A percentile compares a stretch with the other conserved stretches of the same genome.
phyloP scores from a whole-genome alignment of 1,140 invertebrate species.

The Trichonephila inaurata region DNA sequence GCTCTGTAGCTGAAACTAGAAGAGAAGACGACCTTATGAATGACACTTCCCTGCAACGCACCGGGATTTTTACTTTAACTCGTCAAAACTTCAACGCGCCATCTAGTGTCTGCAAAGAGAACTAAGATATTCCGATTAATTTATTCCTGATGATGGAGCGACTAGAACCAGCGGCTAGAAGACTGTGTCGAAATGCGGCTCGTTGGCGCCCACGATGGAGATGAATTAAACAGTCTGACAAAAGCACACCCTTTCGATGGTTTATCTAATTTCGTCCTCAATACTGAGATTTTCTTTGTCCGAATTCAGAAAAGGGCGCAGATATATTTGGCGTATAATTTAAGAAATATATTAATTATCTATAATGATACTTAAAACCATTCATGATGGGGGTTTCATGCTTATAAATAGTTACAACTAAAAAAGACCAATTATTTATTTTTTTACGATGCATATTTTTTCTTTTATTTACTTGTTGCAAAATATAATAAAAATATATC shows the following conservation, averaged over 20 bases:
- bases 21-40: conserved; percentile 75
- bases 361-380: too few species aligned
- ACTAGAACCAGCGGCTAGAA: neutral
- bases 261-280: too few species aligned
- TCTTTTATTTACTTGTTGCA: too few species aligned
- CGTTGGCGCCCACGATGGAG: neutral
- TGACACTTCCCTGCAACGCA: conserved; percentile 72
- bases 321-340: too few species aligned
- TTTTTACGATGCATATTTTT: too few species aligned
- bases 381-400: too few species aligned
- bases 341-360: too few species aligned
- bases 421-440: too few species aligned
- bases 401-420: too few species aligned
- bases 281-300: too few species aligned
- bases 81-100: conserved; percentile 44
- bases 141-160: conserved; percentile 12
- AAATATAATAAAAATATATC: too few species aligned
- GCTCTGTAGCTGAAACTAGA: conserved; percentile 52
- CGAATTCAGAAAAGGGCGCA: too few species aligned
- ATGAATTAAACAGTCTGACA: neutral
- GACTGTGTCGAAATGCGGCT: neutral
- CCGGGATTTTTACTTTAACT: conserved; percentile 46
- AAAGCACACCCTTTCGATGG: neutral
- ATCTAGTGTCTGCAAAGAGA: conserved; percentile 20
- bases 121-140: conserved; percentile 11